A percentile compares a stretch with the other conserved stretches of the same genome.
phyloP scores from a whole-genome alignment of 2,113 vertebrate genomes.

The Passerina amoena region DNA sequence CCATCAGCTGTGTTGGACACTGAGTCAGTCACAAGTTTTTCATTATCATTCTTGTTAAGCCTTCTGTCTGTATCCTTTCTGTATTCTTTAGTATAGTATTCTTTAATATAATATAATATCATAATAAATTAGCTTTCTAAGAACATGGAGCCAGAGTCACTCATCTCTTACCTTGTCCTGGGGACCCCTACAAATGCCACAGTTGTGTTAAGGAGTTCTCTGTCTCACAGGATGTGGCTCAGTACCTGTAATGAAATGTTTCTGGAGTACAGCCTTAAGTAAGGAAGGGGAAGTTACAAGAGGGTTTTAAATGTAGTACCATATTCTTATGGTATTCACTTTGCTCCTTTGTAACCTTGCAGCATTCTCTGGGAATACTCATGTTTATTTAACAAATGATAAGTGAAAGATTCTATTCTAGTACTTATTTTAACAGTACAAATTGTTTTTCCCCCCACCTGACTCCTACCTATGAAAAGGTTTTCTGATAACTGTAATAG shows the following conservation, averaged over 20 bases:
- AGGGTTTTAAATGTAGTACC: background rate
- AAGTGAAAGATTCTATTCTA: background rate
- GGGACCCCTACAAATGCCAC: too few relatives aligned
- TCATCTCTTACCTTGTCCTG: too few relatives aligned
- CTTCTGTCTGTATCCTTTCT: too few relatives aligned
- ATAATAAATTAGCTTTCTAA: too few relatives aligned
- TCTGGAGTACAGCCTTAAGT: background rate
- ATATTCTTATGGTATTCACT: accelerated
- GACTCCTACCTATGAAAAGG: background rate
- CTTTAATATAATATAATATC: too few relatives aligned
- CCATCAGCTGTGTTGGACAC: too few relatives aligned
- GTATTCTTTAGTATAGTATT: too few relatives aligned
- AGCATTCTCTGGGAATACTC: background rate
- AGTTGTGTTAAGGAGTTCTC: background rate
- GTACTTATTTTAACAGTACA: background rate
- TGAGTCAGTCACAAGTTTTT: too few relatives aligned
- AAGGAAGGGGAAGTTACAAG: background rate
- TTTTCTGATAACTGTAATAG: background rate
- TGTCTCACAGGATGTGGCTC: background rate
- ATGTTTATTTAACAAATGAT: background rate
- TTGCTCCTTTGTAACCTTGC: background rate
- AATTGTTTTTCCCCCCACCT: accelerated
- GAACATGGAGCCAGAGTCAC: too few relatives aligned
- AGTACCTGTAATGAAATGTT: accelerated
- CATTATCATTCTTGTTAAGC: too few relatives aligned